Evolutionary conservation across 2,888 invertebrate species (phyloP).

Genomic region (Galeopsomyia nigrocyanea): DNA sequence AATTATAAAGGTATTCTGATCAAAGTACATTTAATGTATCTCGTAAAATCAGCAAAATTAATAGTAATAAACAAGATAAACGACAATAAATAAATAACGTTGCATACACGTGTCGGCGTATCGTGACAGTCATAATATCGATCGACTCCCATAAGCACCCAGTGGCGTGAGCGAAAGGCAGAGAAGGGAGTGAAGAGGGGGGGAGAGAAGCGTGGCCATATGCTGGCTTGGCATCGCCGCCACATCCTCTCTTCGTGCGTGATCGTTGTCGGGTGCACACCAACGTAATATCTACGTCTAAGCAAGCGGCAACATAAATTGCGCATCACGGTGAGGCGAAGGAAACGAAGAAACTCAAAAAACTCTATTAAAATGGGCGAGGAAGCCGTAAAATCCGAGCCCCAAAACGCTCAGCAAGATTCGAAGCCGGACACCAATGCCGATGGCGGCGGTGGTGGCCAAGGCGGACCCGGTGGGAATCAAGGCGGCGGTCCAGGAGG

Average conservation of each 20-base stretch:
- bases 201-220: conserved; percentile 8
- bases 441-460: conserved; percentile 50
- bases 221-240: conserved; percentile 3
- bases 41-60: too few species aligned
- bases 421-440: conserved; percentile 55
- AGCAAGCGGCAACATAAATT: background rate
- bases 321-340: conserved; percentile 32
- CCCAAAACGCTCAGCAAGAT: conserved; percentile 55
- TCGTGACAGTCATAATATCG: too few species aligned
- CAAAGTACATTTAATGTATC: too few species aligned
- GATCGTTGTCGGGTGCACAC: conserved; percentile 17
- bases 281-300: background rate
- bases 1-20: too few species aligned
- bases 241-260: conserved; percentile 36
- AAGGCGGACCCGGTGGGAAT: conserved; percentile 27
- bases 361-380: conserved; percentile 52
- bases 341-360: conserved; percentile 9
- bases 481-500: conserved; percentile 56
- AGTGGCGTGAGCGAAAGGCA: background rate
- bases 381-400: conserved; percentile 59
- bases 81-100: too few species aligned
- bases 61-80: too few species aligned
- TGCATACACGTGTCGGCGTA: too few species aligned
- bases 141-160: too few species aligned
- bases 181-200: background rate